Base-by-base conservation (phyloP, 2,113 vertebrate species). In the Otolemur garnettii region DNA sequence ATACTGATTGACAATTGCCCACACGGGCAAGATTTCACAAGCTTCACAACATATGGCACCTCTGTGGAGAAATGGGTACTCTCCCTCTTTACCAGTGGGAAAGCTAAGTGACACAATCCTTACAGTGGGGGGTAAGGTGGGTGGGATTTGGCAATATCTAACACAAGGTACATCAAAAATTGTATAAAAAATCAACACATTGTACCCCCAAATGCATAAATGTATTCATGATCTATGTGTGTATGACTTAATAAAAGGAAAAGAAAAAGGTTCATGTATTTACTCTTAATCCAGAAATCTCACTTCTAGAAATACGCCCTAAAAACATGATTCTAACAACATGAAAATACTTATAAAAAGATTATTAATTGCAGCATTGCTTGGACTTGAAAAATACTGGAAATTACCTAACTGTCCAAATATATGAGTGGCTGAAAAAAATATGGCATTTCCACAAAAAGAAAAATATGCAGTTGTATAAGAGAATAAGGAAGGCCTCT, bases 401-500 rank as follows among this genome's bases (percentile, higher is more conserved):
- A 90, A 93, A 93, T 79, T 33, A 90, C 91, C 45, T 1, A 80
- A 86, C 74, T 93, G 57, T 50, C 95, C 80, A 30, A 85, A 64
- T 57, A 80, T 4, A 21, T 86, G 55, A 24, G 19, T 72, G 30
- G 62, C 30, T 59, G 45, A 35, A 50, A 66, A 93, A 75, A 53
- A 33, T 21, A 9, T 11, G 50, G 59, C n/a, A n/a, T 33, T 78
- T n/a, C 42, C 62, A 45, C 85, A 62, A 21, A 90, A 71, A 38
- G 15, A 77, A 64, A 45, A 89, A 45, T 24, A n/a, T 8, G 33
- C 19, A 42, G 26, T 3, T 24, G 28, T 21, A 38, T 35, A 21
- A 60, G 7, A 84, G 28, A 71, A 42, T 53, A 50, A 60, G 8
- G 30, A 57, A 45, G 0, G 10, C 7, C 42, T 2, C 42, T 15